Conservation (phyloP, 92 coral and sea anemone species). For the Phymanthus crucifer region DNA sequence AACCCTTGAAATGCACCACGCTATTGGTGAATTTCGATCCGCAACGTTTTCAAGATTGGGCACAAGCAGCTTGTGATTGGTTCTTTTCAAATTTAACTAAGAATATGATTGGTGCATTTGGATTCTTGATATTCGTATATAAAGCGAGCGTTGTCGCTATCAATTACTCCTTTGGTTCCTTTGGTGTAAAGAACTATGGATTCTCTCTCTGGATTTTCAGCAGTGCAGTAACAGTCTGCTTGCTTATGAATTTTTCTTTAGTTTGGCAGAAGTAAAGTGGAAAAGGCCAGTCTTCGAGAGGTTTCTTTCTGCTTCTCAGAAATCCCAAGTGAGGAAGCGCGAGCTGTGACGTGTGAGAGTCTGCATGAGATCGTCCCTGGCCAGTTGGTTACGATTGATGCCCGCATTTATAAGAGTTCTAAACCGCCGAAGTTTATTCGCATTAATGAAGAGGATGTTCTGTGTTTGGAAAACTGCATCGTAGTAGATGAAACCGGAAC, state of each 20-base stretch:
- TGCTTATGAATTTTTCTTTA: neutral
- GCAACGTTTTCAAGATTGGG: too few species aligned
- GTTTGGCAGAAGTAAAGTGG: slow-evolving; percentile 5
- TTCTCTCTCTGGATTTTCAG: neutral
- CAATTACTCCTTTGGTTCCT: neutral
- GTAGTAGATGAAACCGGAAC: slow-evolving; percentile 5
- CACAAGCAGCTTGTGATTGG: neutral
- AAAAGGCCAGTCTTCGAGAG: slow-evolving; percentile 11
- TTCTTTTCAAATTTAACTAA: neutral
- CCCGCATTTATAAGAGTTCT: neutral
- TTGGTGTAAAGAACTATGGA: neutral
- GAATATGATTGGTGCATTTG: neutral
- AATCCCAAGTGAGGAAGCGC: neutral
- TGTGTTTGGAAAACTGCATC: slow-evolving; percentile 12
- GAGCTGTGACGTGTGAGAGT: neutral
- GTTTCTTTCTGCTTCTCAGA: slow-evolving; percentile 8
- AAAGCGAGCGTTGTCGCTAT: neutral
- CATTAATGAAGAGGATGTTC: neutral
- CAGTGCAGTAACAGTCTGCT: too few species aligned
- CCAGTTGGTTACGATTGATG: neutral
- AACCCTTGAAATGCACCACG: too few species aligned
- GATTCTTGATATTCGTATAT: neutral
- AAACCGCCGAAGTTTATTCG: neutral
- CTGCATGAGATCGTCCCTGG: neutral
- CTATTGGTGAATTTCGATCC: too few species aligned